Percentiles rank a stretch among this genome's conserved stretches.
These are phyloP conservation scores for Aplodontia rufa DNA, from an alignment of 2,113 vertebrate genomes.

Conservation along the genomic window DNA sequence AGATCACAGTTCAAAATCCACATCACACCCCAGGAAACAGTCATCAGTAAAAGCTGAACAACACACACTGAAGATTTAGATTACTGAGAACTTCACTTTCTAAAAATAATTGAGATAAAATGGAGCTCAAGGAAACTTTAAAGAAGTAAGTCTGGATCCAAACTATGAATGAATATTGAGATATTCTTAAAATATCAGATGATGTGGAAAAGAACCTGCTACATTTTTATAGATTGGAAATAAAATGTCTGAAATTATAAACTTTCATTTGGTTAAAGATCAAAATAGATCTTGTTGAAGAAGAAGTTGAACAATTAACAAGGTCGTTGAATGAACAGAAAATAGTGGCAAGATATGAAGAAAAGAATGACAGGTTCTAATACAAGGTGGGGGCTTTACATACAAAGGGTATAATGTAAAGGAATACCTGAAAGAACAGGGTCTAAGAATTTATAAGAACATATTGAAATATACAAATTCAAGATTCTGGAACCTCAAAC, in stretches of 20 bases:
- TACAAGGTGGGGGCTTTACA: not conserved
- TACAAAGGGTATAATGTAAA: not conserved
- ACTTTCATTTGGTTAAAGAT: not conserved
- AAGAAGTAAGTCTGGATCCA: not conserved
- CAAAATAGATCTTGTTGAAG: not conserved
- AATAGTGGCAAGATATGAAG: not conserved
- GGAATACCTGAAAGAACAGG: not conserved
- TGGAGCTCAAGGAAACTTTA: not conserved
- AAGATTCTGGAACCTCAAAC: not conserved
- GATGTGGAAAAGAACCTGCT: not conserved
- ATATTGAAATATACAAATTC: not conserved
- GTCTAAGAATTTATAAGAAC: not conserved
- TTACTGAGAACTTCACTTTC: not conserved
- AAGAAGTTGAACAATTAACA: not conserved
- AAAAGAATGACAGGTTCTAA: not conserved
- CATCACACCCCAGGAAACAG: not conserved
- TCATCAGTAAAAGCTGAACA: not conserved
- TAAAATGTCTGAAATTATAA: not conserved
- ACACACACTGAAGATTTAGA: not conserved
- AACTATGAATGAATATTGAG: not conserved
- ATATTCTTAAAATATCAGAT: slow-evolving; percentile 1
- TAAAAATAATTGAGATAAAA: not conserved
- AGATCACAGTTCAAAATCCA: not conserved
- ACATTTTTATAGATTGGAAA: not conserved
- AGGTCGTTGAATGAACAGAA: not conserved